A percentile compares a stretch with the other conserved stretches of the same genome.
Conservation (phyloP, 2,797 vertebrate species). For the Sebastes paucispinis region DNA sequence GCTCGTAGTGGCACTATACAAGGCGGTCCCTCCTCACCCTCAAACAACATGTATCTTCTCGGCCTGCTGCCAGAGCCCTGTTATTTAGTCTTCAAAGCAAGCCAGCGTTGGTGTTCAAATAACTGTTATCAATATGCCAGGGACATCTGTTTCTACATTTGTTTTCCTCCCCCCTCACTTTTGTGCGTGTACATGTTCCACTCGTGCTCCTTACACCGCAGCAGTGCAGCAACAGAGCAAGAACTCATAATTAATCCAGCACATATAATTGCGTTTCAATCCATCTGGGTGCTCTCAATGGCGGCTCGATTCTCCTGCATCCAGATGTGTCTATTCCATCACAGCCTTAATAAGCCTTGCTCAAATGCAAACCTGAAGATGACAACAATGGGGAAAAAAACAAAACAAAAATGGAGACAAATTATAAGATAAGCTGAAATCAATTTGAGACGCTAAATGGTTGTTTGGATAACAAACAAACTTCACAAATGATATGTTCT, state of each 20-base stretch:
- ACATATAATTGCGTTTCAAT: constrained; percentile 68
- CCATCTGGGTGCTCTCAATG: constrained; percentile 56
- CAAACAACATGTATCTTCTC: constrained; percentile 41
- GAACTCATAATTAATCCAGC: constrained; percentile 69
- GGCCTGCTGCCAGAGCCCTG: constrained; percentile 43
- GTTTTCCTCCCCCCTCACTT: background rate
- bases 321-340: constrained; percentile 70
- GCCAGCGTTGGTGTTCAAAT: constrained; percentile 50
- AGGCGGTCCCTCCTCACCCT: constrained; percentile 21
- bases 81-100: constrained; percentile 70
- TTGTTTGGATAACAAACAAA: constrained; percentile 11
- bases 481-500: background rate
- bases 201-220: constrained; percentile 8
- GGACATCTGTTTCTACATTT: constrained; percentile 60
- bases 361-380: constrained; percentile 49
- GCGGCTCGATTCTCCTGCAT: constrained; percentile 34
- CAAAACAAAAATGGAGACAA: background rate
- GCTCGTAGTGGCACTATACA: constrained; percentile 3
- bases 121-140: constrained; percentile 66
- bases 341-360: constrained; percentile 49
- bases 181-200: background rate
- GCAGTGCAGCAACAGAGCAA: constrained; percentile 33
- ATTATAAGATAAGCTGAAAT: constrained; percentile 1
- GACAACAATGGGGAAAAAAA: background rate
- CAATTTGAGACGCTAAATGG: background rate